Percentiles rank a stretch among this genome's conserved stretches.
Evolutionary conservation across 1,140 invertebrate species (phyloP).

Genomic region (Listronotus bonariensis): DNA sequence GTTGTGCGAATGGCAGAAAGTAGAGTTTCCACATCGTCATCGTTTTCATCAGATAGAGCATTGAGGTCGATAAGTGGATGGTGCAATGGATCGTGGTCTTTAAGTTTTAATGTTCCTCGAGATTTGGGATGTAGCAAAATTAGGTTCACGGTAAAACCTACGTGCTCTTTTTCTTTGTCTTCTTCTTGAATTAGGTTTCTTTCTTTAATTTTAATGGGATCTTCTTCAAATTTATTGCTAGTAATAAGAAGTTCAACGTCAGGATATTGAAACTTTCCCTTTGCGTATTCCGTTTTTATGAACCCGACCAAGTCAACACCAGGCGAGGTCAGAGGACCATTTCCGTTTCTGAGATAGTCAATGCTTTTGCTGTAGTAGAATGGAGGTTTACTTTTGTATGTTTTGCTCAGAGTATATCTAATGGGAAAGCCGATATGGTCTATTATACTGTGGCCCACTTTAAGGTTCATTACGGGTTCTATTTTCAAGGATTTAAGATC

Average conservation of each 20-base stretch:
- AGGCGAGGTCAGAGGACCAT: constrained; percentile 54
- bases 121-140: constrained; percentile 76
- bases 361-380: constrained; percentile 39
- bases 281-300: constrained; percentile 53
- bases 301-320: constrained; percentile 56
- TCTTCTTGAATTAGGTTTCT: constrained; percentile 24
- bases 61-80: constrained; percentile 70
- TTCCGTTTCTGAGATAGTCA: constrained; percentile 55
- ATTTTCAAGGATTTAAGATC: constrained; percentile 59
- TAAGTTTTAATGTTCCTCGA: constrained; percentile 63
- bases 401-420: constrained; percentile 54
- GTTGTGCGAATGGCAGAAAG: constrained; percentile 38
- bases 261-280: constrained; percentile 55
- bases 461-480: constrained; percentile 56
- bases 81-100: constrained; percentile 63
- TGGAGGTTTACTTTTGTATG: constrained; percentile 38
- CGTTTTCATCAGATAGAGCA: constrained; percentile 61
- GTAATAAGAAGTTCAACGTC: constrained; percentile 60
- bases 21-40: constrained; percentile 53
- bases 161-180: not conserved
- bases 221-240: constrained; percentile 14
- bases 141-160: constrained; percentile 56
- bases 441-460: constrained; percentile 62
- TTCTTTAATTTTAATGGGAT: constrained; percentile 6
- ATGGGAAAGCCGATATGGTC: constrained; percentile 60